Percentiles rank a stretch among this genome's conserved stretches.
These are phyloP conservation scores for Diploptera punctata DNA, from an alignment of 2,888 invertebrate species.

Conservation along the genomic window DNA sequence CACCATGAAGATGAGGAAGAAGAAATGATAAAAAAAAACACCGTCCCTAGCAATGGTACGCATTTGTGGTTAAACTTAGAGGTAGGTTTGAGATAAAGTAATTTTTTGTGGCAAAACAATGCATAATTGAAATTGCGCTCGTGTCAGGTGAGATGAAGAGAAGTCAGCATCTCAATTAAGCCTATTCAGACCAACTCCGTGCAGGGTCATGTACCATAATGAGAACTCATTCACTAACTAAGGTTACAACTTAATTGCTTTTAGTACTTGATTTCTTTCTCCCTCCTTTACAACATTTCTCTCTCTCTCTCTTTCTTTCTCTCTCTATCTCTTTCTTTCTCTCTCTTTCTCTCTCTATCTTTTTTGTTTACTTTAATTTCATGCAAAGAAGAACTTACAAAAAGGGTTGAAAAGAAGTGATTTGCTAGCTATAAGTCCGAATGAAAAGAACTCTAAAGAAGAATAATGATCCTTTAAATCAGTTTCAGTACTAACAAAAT, in stretches of 20 bases:
- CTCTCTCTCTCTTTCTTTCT: too few species aligned
- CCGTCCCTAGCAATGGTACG: too few species aligned
- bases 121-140: too few species aligned
- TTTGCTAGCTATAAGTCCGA: slow-evolving; percentile 12
- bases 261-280: slow-evolving; percentile 24
- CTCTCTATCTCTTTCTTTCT: too few species aligned
- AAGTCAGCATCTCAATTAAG: slow-evolving; percentile 29
- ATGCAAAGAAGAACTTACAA: slow-evolving; percentile 17
- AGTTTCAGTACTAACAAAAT: slow-evolving; percentile 9
- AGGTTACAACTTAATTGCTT: slow-evolving; percentile 29
- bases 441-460: neutral
- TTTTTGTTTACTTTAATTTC: slow-evolving; percentile 17
- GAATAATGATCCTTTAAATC: slow-evolving; percentile 7
- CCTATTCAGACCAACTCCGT: slow-evolving; percentile 24
- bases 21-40: too few species aligned
- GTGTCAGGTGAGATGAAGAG: too few species aligned
- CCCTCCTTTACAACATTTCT: neutral
- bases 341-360: too few species aligned
- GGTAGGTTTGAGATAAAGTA: too few species aligned
- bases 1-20: too few species aligned
- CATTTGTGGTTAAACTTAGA: too few species aligned
- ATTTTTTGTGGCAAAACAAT: too few species aligned
- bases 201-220: slow-evolving; percentile 5
- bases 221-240: slow-evolving; percentile 23
- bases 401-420: slow-evolving; percentile 11